Evolutionary conservation across 1,140 invertebrate species (phyloP).

Genomic region (Brachionus plicatilis): DNA sequence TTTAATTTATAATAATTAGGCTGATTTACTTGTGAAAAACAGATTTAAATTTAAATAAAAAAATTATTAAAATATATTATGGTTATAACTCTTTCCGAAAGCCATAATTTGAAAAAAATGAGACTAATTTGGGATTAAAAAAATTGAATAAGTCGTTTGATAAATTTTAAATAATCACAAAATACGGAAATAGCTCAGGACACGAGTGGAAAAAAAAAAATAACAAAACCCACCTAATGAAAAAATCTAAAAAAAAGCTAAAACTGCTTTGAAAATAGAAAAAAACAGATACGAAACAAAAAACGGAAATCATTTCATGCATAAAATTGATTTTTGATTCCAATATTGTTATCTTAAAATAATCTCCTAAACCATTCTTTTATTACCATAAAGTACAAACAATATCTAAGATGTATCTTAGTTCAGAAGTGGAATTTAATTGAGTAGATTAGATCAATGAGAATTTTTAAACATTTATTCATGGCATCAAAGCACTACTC

Average conservation of each 20-base stretch:
- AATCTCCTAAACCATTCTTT: not conserved
- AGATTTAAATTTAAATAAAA: not conserved
- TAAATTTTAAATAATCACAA: not conserved
- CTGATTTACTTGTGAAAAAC: not conserved
- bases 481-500: not conserved
- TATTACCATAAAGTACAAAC: not conserved
- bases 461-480: constrained; percentile 11
- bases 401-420: constrained; percentile 10
- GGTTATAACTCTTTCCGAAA: not conserved
- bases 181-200: not conserved
- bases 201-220: not conserved
- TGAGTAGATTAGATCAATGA: constrained; percentile 25
- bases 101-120: not conserved
- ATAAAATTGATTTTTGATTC: constrained; percentile 20
- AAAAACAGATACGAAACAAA: not conserved
- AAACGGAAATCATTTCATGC: constrained; percentile 25
- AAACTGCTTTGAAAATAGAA: not conserved
- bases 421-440: constrained; percentile 25
- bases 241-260: not conserved
- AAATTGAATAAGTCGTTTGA: not conserved
- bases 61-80: not conserved
- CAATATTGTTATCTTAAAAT: not conserved
- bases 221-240: not conserved
- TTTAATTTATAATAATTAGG: too few species aligned
- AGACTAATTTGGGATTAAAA: not conserved